Evolutionary conservation across 2,113 vertebrate species (phyloP), one percentile per base, ranked within the genome.

Genomic region (Ceyx melanurus): DNA sequence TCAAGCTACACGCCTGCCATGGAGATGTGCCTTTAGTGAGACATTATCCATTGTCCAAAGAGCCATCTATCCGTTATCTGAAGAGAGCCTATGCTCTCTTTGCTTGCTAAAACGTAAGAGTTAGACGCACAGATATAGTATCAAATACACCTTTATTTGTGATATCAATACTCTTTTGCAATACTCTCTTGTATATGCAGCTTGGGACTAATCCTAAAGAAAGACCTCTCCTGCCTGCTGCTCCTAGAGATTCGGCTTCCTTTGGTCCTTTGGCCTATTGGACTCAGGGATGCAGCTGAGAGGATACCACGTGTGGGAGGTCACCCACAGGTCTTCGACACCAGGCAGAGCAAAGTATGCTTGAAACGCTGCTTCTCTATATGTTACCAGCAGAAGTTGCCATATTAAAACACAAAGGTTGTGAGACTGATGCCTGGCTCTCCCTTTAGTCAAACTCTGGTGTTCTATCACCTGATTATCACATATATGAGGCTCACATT

Each of bases 241-340:
- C 9, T 82, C 3, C 35, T 8, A 5, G 25, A 28, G 6, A 3
- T 46, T 76, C 53, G 77, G 4, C 7, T 50, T 18, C 8, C 7
- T 76, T 80, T 50, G 20, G 35, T 56, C 22, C 13, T 33, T 58
- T 68, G 6, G 50, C 33, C 31, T 56, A 17, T 10, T 45, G 8
- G 25, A 28, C 16, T 70, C 33, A 17, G 13, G 31, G 57, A 7
- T 50, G 48, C 6, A 23, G 11, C 13, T 65, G 21, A 79, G 54
- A 31, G 12, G 11, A 10, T 13, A 53, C 3, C 11, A 25, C 0
- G 0, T 3, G 9, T 31, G 51, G 46, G 9, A 64, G 15, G 5
- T 81, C 22, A 20, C 6, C 15, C 31, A 29, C 9, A 42, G 57
- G 28, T 19, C 13, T 51, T 40, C 25, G 6, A 28, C 2, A 1